phyloP scores from a whole-genome alignment of 2,113 vertebrate species.

The Pelecanoides urinatrix region DNA sequence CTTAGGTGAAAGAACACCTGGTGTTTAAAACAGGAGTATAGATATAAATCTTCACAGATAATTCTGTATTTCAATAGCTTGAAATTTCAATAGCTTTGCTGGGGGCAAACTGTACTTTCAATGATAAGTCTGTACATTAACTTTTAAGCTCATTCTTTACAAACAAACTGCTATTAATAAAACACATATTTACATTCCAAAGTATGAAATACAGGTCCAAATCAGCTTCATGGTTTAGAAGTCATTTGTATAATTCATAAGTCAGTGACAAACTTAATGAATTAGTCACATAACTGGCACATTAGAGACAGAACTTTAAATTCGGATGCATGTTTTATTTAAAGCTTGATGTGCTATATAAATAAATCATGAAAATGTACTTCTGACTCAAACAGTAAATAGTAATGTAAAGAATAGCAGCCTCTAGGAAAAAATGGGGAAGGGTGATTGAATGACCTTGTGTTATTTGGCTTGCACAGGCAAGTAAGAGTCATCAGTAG shows the following conservation, averaged over 20 bases:
- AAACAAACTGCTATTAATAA: constrained; percentile 55
- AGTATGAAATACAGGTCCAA: constrained; percentile 51
- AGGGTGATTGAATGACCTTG: constrained; percentile 26
- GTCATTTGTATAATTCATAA: constrained; percentile 62
- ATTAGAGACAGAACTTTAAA: constrained; percentile 44
- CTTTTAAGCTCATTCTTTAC: constrained; percentile 16
- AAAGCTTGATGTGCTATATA: constrained; percentile 26
- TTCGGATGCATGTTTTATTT: constrained; percentile 62
- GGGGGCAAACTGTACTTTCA: not conserved
- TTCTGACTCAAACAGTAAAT: constrained; percentile 62
- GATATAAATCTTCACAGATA: not conserved
- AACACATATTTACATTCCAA: constrained; percentile 48
- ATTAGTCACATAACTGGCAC: constrained; percentile 68
- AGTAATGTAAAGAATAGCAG: constrained; percentile 50
- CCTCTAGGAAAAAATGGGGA: not conserved
- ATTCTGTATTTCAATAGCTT: not conserved
- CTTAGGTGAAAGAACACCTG: not conserved
- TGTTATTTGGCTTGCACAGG: not conserved
- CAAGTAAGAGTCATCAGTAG: not conserved
- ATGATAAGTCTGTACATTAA: not conserved
- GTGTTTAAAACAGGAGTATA: not conserved
- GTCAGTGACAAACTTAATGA: constrained; percentile 58
- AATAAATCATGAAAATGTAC: constrained; percentile 64
- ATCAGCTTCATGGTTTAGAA: constrained; percentile 23
- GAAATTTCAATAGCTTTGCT: not conserved